Base-by-base conservation (phyloP, 2,797 vertebrate genomes). In the Acridotheres tristis region DNA sequence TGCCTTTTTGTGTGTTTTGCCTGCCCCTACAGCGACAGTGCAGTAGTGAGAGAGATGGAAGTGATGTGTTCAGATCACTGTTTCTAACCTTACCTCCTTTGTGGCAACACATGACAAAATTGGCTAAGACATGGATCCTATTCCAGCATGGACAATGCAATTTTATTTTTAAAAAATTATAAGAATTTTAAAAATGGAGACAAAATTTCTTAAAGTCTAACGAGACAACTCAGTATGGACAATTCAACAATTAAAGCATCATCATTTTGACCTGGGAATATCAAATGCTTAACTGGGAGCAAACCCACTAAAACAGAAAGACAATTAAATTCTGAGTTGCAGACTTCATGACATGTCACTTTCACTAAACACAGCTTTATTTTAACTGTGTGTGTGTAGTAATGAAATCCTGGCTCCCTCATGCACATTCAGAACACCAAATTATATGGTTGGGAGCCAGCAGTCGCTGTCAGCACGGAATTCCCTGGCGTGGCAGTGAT, bases 201-300 rank as follows among this genome's bases (percentile, higher is more conserved):
- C 0, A 1, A 25, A 0, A 48, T 55, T 67, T 80, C 19, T 57
- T 61, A 7, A 78, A 58, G 14, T 69, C 30, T 78, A 25, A n/a
- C 0, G 3, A 67, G 68, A 57, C 23, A n/a, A 7, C 0, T 2
- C 14, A 17, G 10, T 40, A 13, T 11, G 13, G 34, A 26, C 12
- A 48, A 77, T n/a, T 53, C 2, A 50, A 40, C 29, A 59, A 69
- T 32, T 34, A 82, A 58, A 55, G 15, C 1, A 17, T 27, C 1
- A 10, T 53, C 29, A 8, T 67, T 82, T 83, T 62, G 8, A 42
- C 29, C 82, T 45, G 34, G 34, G 19, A 54, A 67, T 67, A 54
- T 47, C 34, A 72, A 59, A 80, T 61, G 4, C 15, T 45, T 48
- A 54, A 32, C 7, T 50, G 29, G 8, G 26, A 73, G 10, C 4